phyloP scores from a whole-genome alignment of 2,113 vertebrate species.

The Taurulus bubalis region DNA sequence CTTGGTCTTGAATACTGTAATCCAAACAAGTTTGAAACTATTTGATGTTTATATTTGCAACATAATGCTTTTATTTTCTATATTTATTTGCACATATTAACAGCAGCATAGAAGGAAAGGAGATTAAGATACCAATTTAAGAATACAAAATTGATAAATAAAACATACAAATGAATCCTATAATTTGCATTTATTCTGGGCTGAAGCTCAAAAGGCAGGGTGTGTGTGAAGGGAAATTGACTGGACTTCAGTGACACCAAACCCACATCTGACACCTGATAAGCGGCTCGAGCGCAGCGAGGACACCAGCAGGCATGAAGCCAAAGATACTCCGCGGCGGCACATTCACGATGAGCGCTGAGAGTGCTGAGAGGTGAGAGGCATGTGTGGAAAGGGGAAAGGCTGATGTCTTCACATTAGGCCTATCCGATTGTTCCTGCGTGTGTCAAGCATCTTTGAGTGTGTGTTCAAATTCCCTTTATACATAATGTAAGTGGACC shows the following conservation, averaged over 20 bases:
- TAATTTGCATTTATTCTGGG: background rate
- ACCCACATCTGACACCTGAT: constrained; percentile 77
- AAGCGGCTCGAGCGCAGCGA: constrained; percentile 58
- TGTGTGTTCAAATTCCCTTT: constrained; percentile 1
- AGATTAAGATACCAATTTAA: background rate
- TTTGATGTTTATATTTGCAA: background rate
- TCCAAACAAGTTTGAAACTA: background rate
- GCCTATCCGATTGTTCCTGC: constrained; percentile 48
- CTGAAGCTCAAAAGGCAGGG: constrained; percentile 34
- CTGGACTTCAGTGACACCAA: constrained; percentile 63
- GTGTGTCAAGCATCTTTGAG: constrained; percentile 19
- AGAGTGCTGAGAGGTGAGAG: constrained; percentile 67
- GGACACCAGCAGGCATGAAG: constrained; percentile 57
- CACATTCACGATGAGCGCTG: constrained; percentile 53
- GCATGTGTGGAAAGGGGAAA: constrained; percentile 56
- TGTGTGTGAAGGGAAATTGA: constrained; percentile 49
- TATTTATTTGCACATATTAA: background rate
- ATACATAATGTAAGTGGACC: background rate
- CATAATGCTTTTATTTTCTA: background rate
- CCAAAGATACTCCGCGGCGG: constrained; percentile 64
- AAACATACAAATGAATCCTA: background rate
- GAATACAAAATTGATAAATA: background rate
- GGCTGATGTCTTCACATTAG: constrained; percentile 58
- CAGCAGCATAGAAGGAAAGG: background rate
- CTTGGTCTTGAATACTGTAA: background rate